Percentiles rank a stretch among this genome's conserved stretches.
phyloP scores from a whole-genome alignment of 2,888 invertebrate species.

The Nipponacmea schrenckii region DNA sequence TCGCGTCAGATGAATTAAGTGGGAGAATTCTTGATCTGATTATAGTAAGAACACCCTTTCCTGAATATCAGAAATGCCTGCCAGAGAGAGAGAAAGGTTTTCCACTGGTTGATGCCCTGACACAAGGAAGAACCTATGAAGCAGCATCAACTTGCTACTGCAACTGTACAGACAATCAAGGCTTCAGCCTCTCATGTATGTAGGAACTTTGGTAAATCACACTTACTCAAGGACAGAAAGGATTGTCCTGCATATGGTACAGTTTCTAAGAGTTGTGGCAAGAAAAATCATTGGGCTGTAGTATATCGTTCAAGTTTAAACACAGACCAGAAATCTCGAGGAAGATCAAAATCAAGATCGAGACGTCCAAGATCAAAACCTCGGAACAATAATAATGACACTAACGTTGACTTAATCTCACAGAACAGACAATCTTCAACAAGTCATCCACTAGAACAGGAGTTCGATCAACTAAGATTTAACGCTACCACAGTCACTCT shows the following conservation, averaged over 20 bases:
- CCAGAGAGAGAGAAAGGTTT: background rate
- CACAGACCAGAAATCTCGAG: too few relatives aligned
- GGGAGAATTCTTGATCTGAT: background rate
- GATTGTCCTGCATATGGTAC: background rate
- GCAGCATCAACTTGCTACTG: background rate
- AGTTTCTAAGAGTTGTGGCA: background rate
- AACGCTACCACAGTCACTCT: background rate
- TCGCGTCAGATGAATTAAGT: background rate
- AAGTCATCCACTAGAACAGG: too few relatives aligned
- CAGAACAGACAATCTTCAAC: too few relatives aligned
- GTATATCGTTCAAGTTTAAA: background rate
- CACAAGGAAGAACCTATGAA: background rate
- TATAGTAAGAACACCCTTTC: background rate
- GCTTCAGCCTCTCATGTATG: background rate
- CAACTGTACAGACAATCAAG: too few relatives aligned
- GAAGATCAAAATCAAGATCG: too few relatives aligned
- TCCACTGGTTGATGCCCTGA: background rate
- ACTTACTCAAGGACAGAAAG: background rate
- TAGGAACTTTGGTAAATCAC: background rate
- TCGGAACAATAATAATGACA: too few relatives aligned
- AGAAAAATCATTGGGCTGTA: conserved; percentile 1
- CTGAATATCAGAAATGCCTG: background rate
- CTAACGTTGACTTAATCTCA: too few relatives aligned
- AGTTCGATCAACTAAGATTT: too few relatives aligned
- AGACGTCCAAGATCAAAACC: too few relatives aligned